phyloP scores from a whole-genome alignment of 2,797 vertebrate genomes.

The Neostethus bicornis region DNA sequence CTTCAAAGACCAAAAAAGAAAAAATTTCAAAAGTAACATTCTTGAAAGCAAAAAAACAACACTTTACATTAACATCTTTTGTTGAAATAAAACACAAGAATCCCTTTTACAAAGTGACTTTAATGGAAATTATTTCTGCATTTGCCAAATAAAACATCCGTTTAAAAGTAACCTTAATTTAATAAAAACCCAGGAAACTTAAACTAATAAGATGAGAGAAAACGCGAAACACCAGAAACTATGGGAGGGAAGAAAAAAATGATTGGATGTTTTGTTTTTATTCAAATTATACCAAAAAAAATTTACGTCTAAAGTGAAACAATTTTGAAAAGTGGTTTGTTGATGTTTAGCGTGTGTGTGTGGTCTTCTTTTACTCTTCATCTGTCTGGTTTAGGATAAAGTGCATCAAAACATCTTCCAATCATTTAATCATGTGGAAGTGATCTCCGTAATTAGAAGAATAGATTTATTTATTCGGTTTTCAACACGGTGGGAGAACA shows the following conservation, averaged over 20 bases:
- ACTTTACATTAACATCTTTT: constrained; percentile 13
- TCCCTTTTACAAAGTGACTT: constrained; percentile 37
- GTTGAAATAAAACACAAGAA: constrained; percentile 21
- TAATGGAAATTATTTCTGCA: constrained; percentile 9
- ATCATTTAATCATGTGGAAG: constrained; percentile 2
- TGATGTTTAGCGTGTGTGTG: too few species aligned
- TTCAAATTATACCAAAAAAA: background rate
- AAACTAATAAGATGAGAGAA: background rate
- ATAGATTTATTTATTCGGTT: constrained; percentile 14
- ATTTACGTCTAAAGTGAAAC: background rate
- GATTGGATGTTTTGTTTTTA: constrained; percentile 31
- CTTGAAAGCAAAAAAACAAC: constrained; percentile 21
- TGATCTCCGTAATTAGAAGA: background rate
- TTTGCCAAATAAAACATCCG: constrained; percentile 15
- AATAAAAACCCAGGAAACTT: constrained; percentile 1
- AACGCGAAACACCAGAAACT: too few species aligned
- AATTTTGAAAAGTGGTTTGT: constrained; percentile 22
- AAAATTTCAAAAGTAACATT: background rate
- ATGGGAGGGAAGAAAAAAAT: constrained; percentile 25
- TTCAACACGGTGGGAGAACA: constrained; percentile 25
- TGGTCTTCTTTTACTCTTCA: constrained; percentile 14
- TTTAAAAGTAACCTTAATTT: constrained; percentile 14
- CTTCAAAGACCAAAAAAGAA: constrained; percentile 8
- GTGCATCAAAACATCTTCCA: constrained; percentile 54
- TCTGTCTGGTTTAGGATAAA: constrained; percentile 40